These are phyloP conservation scores for Diarsia rubi DNA, from an alignment of 2,888 invertebrate genomes.

Conservation along the genomic window DNA sequence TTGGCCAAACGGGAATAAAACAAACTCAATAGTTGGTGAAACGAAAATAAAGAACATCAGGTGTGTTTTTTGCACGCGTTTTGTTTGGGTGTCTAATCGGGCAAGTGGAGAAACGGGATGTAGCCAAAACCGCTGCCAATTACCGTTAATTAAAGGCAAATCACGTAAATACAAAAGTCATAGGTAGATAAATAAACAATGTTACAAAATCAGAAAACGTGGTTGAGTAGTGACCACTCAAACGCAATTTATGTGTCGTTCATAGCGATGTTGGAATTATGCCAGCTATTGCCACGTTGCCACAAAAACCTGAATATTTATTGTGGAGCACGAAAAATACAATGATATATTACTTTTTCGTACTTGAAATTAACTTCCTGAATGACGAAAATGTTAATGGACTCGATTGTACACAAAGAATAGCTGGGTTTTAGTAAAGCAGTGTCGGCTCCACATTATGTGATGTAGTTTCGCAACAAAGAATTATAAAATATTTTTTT, in stretches of 20 bases:
- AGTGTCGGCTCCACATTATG: not conserved
- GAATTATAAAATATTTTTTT: not conserved
- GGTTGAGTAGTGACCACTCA: conserved; percentile 54
- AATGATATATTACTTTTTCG: conserved; percentile 27
- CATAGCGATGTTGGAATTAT: conserved; percentile 71
- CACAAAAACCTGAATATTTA: conserved; percentile 64
- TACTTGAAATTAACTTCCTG: conserved; percentile 34
- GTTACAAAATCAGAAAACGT: conserved; percentile 66
- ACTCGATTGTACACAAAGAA: conserved; percentile 11
- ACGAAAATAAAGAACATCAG: not conserved
- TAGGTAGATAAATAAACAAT: conserved; percentile 59
- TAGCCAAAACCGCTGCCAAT: not conserved
- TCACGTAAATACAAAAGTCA: conserved; percentile 26
- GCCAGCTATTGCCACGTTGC: conserved; percentile 74
- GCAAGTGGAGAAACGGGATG: not conserved
- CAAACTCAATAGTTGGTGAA: not conserved
- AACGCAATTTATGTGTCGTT: conserved; percentile 70
- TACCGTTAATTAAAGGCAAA: conserved; percentile 23
- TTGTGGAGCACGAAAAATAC: conserved; percentile 53
- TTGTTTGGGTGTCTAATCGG: not conserved
- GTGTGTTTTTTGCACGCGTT: not conserved
- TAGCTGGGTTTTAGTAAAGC: conserved; percentile 4
- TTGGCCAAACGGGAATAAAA: not conserved
- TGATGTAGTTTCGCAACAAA: conserved; percentile 1
- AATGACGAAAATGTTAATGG: conserved; percentile 35